Conservation (phyloP, 2,113 vertebrate species). For the Clarias gariepinus region DNA sequence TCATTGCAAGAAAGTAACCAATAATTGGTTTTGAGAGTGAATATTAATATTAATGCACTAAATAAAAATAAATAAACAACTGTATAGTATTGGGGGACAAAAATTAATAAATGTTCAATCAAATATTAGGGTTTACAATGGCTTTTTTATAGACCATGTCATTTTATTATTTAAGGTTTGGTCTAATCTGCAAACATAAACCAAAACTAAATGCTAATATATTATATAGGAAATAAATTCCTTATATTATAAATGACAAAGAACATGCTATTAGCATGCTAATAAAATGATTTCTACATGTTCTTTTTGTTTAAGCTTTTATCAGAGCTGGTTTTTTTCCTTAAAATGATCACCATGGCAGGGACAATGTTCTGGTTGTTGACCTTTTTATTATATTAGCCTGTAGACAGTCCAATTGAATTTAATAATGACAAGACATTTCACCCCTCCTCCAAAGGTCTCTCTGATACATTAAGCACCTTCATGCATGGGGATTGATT, state of each 20-base stretch:
- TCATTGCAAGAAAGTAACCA: not conserved
- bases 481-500: constrained; percentile 1
- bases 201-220: not conserved
- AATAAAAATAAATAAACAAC: no score
- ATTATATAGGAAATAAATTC: not conserved
- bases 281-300: not conserved
- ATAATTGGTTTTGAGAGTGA: not conserved
- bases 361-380: not conserved
- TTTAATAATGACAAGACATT: not conserved
- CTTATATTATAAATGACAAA: not conserved
- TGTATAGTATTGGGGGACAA: not conserved
- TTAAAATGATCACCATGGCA: not conserved
- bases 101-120: not conserved
- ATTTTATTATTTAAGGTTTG: not conserved
- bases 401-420: not conserved
- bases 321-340: no score
- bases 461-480: not conserved
- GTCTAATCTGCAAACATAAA: not conserved
- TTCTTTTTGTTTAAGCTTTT: not conserved
- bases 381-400: not conserved
- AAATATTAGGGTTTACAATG: not conserved
- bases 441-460: not conserved
- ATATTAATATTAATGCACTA: not conserved
- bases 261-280: no score
- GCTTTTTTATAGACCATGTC: not conserved